Base-by-base conservation (phyloP, 2,113 vertebrate species). In the Nerophis ophidion region DNA sequence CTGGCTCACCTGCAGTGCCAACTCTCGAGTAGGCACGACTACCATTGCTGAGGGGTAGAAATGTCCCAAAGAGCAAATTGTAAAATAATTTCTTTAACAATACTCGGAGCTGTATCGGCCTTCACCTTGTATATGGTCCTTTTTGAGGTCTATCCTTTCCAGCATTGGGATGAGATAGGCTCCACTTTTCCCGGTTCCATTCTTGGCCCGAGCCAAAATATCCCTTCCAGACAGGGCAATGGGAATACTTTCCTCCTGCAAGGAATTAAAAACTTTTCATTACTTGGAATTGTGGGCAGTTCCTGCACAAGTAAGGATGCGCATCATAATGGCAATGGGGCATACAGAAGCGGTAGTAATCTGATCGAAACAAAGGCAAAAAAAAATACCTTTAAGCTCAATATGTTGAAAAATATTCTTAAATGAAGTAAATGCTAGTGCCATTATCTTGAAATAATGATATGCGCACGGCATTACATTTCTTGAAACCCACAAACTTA, bases 181-280 rank as follows among this genome's bases (percentile, higher is more conserved):
- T 14, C 90, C 90, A 56, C 90, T 91, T 61, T 91, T 91, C 6
- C 90, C 90, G 1, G 90, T 91, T 65, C 90, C 90, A 5, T 91
- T 91, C 70, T 91, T 91, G 38, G 90, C 90, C 19, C 90, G 72
- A 13, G 90, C 90, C 48, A 91, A 79, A 65, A 91, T 91, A 45
- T 91, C 90, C 51, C 90, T 82, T 34, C 90, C 90, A 10, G 90
- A 91, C 62, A 91, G 76, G 52, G 89, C 90, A 26, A 91, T 91
- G 60, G 90, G 90, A 79, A 91, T 91, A 75, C 90, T 91, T 76
- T 91, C 90, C 85, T 91, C 90, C 90, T 91, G 73, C 9, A 71
- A 55, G 26, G 14, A 60, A 10, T 57, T 26, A 12, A 12, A 1
- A 8, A 57, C 15, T 5, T 42, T 42, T 3, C 26, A 26, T 26